Percentiles rank a stretch among this genome's conserved stretches.
These are phyloP conservation scores for Colletes collaris DNA, from an alignment of 2,888 invertebrate species.

Conservation along the genomic window DNA sequence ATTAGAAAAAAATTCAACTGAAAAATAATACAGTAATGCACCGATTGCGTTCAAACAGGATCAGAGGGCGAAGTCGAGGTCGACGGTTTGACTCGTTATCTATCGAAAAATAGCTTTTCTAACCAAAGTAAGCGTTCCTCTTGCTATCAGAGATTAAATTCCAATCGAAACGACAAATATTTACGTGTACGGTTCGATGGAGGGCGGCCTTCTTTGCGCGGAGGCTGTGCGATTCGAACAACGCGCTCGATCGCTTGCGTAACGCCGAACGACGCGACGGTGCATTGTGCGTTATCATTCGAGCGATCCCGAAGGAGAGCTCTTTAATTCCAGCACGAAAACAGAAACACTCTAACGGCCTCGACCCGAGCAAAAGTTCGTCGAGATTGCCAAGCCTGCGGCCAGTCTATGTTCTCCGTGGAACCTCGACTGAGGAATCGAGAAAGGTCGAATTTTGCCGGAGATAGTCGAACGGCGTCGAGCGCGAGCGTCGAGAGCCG, in stretches of 20 bases:
- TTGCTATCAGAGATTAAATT: slow-evolving; percentile 15
- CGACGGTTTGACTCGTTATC: neutral
- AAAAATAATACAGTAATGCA: neutral
- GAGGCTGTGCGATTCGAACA: neutral
- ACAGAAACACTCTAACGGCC: slow-evolving; percentile 68
- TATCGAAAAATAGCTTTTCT: neutral
- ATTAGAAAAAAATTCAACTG: neutral
- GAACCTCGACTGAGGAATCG: slow-evolving; percentile 37
- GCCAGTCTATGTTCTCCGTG: slow-evolving; percentile 36
- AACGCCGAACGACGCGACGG: neutral
- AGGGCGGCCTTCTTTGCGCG: neutral
- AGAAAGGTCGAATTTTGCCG: slow-evolving; percentile 57
- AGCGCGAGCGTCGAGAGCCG: slow-evolving; percentile 54
- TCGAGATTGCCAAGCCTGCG: slow-evolving; percentile 69
- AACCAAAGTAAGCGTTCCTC: neutral
- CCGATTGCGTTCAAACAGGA: neutral
- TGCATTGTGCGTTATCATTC: slow-evolving; percentile 51
- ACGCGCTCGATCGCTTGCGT: too few species aligned
- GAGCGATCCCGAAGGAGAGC: slow-evolving; percentile 38
- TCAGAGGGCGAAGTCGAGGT: slow-evolving; percentile 25
- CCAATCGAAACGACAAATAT: slow-evolving; percentile 14
- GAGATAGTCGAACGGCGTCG: slow-evolving; percentile 55
- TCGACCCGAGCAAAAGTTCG: slow-evolving; percentile 74
- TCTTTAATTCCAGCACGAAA: slow-evolving; percentile 61
- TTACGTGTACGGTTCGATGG: neutral